Evolutionary conservation across 2,797 vertebrate species (phyloP).

Genomic region (Choloepus didactylus): DNA sequence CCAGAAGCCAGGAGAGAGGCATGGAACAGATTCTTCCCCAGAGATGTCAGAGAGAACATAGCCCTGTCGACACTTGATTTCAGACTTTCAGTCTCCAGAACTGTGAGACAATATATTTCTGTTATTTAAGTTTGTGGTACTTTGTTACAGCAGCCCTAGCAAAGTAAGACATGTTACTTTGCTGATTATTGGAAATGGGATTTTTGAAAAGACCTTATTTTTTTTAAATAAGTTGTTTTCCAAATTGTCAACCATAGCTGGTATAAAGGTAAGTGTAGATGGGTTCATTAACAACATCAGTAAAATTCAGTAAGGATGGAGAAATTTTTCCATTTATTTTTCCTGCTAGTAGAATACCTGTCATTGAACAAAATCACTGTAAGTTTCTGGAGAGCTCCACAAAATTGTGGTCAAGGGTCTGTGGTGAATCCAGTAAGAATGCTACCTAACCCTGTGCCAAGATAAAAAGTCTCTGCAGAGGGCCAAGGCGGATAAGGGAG

Average conservation of each 20-base stretch:
- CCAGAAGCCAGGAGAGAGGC: too few relatives aligned
- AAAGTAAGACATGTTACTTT: neutral
- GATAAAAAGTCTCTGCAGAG: neutral
- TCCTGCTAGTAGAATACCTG: neutral
- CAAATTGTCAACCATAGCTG: neutral
- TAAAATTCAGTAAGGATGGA: neutral
- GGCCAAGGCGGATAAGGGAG: neutral
- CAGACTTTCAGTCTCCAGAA: too few relatives aligned
- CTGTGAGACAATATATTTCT: too few relatives aligned
- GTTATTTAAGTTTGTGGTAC: too few relatives aligned
- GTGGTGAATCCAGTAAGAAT: neutral
- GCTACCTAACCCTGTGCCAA: neutral
- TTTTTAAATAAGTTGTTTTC: conserved; percentile 53
- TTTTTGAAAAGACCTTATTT: conserved; percentile 2
- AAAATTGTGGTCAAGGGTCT: neutral
- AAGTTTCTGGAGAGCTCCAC: neutral
- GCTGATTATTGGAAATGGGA: conserved; percentile 33
- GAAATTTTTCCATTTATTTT: neutral
- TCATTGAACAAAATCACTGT: neutral
- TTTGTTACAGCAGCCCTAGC: too few relatives aligned
- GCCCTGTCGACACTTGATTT: too few relatives aligned
- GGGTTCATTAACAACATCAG: neutral
- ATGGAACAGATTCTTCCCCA: too few relatives aligned
- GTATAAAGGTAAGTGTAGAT: neutral
- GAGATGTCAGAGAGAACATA: too few relatives aligned